Conservation (phyloP, 1,140 invertebrate genomes). For the Physella acuta region DNA sequence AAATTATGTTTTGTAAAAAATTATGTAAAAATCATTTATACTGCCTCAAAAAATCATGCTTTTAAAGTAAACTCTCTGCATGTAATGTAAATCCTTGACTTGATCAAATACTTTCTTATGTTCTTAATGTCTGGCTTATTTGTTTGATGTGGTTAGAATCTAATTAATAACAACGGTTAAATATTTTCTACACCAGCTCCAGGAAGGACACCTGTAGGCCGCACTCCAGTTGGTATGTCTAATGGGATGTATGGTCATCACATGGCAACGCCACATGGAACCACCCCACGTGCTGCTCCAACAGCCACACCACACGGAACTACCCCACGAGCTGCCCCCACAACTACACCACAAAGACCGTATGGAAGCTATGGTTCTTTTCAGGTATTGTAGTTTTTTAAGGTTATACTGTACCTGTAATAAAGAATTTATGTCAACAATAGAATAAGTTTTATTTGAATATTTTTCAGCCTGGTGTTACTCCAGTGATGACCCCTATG, state of each 20-base stretch:
- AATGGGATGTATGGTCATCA: conserved; percentile 22
- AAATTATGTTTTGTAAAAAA: too few relatives aligned
- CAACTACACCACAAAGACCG: conserved; percentile 10
- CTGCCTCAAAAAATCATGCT: too few relatives aligned
- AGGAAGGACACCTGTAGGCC: conserved; percentile 23
- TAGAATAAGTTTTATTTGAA: conserved; percentile 13
- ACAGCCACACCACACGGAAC: conserved; percentile 11
- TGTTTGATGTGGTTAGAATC: too few relatives aligned
- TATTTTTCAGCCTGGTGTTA: conserved; percentile 38
- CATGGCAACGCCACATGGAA: conserved; percentile 6
- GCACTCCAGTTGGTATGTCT: conserved; percentile 14
- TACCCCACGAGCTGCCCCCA: background rate
- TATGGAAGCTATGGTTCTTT: conserved; percentile 17
- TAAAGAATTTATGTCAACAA: conserved; percentile 66
- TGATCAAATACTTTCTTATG: too few relatives aligned
- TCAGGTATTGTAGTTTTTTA: too few relatives aligned
- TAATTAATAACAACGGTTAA: too few relatives aligned
- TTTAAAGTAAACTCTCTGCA: too few relatives aligned
- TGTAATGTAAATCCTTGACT: too few relatives aligned
- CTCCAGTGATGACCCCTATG: conserved; percentile 56
- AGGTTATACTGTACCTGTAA: too few relatives aligned
- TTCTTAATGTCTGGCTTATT: too few relatives aligned
- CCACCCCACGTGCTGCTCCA: conserved; percentile 3
- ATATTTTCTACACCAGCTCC: conserved; percentile 2
- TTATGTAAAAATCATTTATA: too few relatives aligned